phyloP scores from a whole-genome alignment of 2,888 invertebrate genomes.

The Chorisops tibialis region DNA sequence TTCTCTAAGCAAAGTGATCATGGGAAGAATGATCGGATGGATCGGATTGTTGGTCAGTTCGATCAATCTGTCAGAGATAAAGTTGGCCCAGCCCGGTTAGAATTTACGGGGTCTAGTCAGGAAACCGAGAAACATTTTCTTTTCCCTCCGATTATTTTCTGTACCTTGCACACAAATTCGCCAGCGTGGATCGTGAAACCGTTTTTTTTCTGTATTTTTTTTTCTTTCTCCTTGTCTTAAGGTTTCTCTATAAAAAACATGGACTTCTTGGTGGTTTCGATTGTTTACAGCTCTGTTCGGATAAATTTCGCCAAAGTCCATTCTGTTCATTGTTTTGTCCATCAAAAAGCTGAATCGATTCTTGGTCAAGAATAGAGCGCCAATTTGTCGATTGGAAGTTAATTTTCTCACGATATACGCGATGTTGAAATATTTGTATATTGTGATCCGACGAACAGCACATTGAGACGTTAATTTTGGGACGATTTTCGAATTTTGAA shows the following conservation, averaged over 20 bases:
- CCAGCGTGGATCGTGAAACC: too few species aligned
- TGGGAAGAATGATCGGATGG: conserved; percentile 13
- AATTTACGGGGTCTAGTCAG: background rate
- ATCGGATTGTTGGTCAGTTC: background rate
- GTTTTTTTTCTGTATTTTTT: too few species aligned
- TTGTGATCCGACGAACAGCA: too few species aligned
- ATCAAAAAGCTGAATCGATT: conserved; percentile 8
- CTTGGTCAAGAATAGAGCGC: background rate
- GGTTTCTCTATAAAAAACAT: background rate
- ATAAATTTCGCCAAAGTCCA: conserved; percentile 12
- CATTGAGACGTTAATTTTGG: too few species aligned
- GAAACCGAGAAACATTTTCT: background rate
- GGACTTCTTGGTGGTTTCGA: background rate
- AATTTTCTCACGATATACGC: conserved; percentile 23
- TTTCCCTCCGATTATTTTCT: background rate
- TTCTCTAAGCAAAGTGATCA: conserved; percentile 11
- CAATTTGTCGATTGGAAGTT: conserved; percentile 26
- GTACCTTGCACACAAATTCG: too few species aligned
- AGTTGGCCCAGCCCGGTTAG: background rate
- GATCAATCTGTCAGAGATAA: conserved; percentile 17
- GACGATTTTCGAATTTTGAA: too few species aligned
- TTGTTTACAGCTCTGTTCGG: conserved; percentile 7
- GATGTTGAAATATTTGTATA: background rate
- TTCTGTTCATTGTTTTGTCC: conserved; percentile 17
- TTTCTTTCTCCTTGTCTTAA: background rate